These are phyloP conservation scores for Pollenia griseotomentosa DNA, from an alignment of 2,888 invertebrate genomes.

Conservation along the genomic window DNA sequence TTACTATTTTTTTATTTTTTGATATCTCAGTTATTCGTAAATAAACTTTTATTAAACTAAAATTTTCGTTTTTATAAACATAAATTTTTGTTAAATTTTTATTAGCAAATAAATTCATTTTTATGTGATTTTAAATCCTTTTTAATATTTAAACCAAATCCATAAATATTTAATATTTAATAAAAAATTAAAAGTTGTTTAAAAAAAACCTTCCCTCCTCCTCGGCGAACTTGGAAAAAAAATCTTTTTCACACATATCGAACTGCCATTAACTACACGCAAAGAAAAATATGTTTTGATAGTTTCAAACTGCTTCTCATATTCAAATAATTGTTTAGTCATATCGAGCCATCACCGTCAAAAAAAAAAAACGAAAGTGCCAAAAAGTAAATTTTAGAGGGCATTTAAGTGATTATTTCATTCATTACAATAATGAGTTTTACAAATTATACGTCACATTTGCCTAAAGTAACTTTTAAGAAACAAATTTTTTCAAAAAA, in stretches of 20 bases:
- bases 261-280: background rate
- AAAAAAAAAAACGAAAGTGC: no score
- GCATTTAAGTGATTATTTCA: no score
- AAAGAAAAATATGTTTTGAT: no score
- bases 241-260: constrained; percentile 36
- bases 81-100: constrained; percentile 46
- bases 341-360: no score
- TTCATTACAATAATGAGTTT: no score
- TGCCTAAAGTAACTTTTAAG: no score
- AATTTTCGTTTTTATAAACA: constrained; percentile 10
- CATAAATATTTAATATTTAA: constrained; percentile 59
- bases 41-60: background rate
- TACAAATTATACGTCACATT: no score
- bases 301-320: no score
- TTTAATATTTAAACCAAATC: constrained; percentile 50
- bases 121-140: constrained; percentile 58
- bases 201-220: constrained; percentile 2
- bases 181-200: constrained; percentile 42
- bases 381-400: no score
- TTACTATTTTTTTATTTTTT: background rate
- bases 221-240: constrained; percentile 15
- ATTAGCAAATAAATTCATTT: constrained; percentile 55
- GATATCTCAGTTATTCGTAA: no score
- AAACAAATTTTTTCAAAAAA: no score
- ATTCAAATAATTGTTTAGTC: no score